These are phyloP conservation scores for Potamilus streckersoni DNA, from an alignment of 1,140 invertebrate genomes.

Conservation along the genomic window DNA sequence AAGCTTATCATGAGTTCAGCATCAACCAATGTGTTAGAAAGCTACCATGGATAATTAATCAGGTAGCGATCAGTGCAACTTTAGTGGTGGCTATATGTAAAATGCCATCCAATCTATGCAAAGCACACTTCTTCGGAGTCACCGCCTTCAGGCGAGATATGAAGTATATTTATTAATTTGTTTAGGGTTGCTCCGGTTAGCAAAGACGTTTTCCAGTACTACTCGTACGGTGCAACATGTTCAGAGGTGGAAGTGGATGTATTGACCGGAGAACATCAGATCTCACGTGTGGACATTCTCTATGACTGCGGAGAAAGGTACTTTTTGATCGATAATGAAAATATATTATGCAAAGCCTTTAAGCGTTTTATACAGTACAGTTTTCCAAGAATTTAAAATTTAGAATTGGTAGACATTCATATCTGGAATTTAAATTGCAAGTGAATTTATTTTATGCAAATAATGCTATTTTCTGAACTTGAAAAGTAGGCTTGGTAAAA, in stretches of 20 bases:
- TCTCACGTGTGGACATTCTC: slow-evolving; percentile 65
- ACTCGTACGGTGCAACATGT: slow-evolving; percentile 32
- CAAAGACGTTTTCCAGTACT: slow-evolving; percentile 27
- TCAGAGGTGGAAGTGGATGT: slow-evolving; percentile 50
- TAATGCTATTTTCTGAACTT: no score
- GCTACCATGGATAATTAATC: not conserved
- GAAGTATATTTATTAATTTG: not conserved
- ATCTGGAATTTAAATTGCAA: no score
- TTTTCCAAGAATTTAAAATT: not conserved
- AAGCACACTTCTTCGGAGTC: not conserved
- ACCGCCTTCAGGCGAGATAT: not conserved
- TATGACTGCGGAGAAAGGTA: slow-evolving; percentile 63
- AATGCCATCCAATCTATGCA: not conserved
- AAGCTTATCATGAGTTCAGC: no score
- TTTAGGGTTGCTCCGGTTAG: slow-evolving; percentile 15
- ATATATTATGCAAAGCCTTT: not conserved
- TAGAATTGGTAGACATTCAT: no score
- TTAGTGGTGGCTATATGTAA: not conserved
- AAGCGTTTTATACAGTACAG: not conserved
- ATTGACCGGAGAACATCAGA: slow-evolving; percentile 66
- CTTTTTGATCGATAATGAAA: not conserved
- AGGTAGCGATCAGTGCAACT: not conserved
- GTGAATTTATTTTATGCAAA: no score
- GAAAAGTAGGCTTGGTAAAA: no score
- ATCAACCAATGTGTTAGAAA: not conserved